These are phyloP conservation scores for Galerucella calmariensis DNA, from an alignment of 2,888 invertebrate genomes.

Conservation along the genomic window DNA sequence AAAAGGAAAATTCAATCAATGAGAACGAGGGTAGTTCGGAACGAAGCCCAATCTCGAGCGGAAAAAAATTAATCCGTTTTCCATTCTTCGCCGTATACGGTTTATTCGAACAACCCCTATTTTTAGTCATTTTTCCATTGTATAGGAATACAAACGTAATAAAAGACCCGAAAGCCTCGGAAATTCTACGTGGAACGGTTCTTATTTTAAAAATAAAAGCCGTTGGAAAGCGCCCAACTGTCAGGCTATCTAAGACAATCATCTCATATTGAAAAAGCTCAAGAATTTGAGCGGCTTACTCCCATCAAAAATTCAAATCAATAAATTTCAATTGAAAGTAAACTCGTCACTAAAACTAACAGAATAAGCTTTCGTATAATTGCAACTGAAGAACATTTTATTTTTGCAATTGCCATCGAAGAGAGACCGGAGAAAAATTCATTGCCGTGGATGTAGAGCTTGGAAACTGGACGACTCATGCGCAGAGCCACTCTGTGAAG, in stretches of 20 bases:
- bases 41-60: background rate
- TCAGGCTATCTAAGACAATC: background rate
- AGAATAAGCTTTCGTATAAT: too few species aligned
- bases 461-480: too few species aligned
- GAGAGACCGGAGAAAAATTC: too few species aligned
- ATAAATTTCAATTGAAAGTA: too few species aligned
- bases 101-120: constrained; percentile 7
- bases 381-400: too few species aligned
- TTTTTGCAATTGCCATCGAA: too few species aligned
- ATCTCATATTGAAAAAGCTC: background rate
- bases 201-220: background rate
- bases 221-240: background rate
- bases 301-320: too few species aligned
- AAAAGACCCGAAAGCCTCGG: background rate
- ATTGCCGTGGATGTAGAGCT: too few species aligned
- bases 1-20: constrained; percentile 1
- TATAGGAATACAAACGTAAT: constrained; percentile 7
- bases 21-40: background rate
- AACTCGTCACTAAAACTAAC: too few species aligned
- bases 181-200: background rate
- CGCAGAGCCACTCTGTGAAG: too few species aligned
- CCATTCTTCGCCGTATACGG: background rate
- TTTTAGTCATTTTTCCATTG: constrained; percentile 9
- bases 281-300: background rate
- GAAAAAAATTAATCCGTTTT: constrained; percentile 2